Percentiles rank a stretch among this genome's conserved stretches.
These are phyloP conservation scores for Chrysochloris asiatica DNA, from an alignment of 2,113 vertebrate species.

Conservation along the genomic window DNA sequence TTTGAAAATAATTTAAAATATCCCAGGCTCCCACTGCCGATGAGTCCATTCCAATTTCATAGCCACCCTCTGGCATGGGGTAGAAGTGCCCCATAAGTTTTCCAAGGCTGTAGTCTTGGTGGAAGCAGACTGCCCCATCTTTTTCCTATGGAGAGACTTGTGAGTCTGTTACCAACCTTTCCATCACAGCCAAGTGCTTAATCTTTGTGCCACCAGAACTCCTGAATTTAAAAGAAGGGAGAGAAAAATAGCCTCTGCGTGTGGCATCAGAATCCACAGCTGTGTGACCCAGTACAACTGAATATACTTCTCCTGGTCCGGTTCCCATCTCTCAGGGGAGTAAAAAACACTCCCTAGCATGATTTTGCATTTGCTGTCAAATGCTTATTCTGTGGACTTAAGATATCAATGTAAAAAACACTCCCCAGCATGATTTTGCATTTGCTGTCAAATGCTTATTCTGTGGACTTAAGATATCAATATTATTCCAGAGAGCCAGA, in stretches of 20 bases:
- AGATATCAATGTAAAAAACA: neutral
- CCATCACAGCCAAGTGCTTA: too few species aligned
- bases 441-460: neutral
- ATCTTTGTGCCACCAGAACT: too few species aligned
- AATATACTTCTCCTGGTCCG: neutral
- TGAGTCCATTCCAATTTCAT: too few species aligned
- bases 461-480: neutral
- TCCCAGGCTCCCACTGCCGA: too few species aligned
- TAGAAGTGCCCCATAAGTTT: too few species aligned
- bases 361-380: neutral
- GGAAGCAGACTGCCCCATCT: too few species aligned
- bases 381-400: neutral
- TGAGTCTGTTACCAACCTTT: too few species aligned
- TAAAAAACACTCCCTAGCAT: too few species aligned
- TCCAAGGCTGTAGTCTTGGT: too few species aligned
- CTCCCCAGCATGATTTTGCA: neutral
- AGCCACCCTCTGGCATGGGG: too few species aligned
- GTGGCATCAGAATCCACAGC: neutral
- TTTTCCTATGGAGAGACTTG: too few species aligned
- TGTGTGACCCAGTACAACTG: neutral
- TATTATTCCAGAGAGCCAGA: neutral
- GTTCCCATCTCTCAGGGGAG: too few species aligned
- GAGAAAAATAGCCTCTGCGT: neutral
- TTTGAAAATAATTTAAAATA: constrained; percentile 13
- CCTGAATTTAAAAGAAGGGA: neutral